A percentile compares a stretch with the other conserved stretches of the same genome.
Evolutionary conservation across 2,113 vertebrate genomes (phyloP).

Genomic region (Gasterosteus nipponicus): DNA sequence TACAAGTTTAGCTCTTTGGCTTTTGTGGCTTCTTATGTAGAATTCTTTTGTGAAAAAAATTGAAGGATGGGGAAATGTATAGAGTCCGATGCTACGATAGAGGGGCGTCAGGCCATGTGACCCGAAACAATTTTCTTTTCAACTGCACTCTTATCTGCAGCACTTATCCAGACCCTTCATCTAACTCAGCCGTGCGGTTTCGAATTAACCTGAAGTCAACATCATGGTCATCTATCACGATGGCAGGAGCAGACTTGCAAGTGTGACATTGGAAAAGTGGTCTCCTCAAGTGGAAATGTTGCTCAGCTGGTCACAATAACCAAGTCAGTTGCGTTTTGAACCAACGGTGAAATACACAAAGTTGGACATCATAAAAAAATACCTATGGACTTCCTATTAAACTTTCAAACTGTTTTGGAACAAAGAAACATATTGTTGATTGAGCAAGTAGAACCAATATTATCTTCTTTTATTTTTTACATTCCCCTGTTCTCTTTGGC

Average conservation of each 20-base stretch:
- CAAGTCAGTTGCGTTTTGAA: slow-evolving; percentile 9
- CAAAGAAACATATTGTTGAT: background rate
- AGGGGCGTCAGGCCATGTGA: slow-evolving; percentile 40
- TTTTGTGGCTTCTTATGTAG: background rate
- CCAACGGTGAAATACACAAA: slow-evolving; percentile 8
- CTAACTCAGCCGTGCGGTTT: slow-evolving; percentile 58
- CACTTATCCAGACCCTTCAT: slow-evolving; percentile 63
- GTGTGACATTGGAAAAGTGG: slow-evolving; percentile 60
- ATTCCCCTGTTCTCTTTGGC: background rate
- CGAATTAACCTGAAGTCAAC: slow-evolving; percentile 76
- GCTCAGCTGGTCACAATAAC: slow-evolving; percentile 37
- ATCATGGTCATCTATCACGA: slow-evolving; percentile 68
- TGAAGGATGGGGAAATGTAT: background rate
- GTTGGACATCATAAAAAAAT: background rate
- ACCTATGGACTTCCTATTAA: too few relatives aligned
- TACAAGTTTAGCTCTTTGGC: slow-evolving; percentile 7
- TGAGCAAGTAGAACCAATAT: background rate
- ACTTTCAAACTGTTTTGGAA: background rate
- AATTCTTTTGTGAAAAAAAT: background rate
- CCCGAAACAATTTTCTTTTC: slow-evolving; percentile 61
- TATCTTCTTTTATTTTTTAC: background rate
- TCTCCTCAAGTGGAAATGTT: slow-evolving; percentile 34
- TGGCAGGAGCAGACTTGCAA: slow-evolving; percentile 63
- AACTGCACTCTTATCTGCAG: slow-evolving; percentile 56
- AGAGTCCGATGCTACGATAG: slow-evolving; percentile 22